Conservation (phyloP, 2,888 invertebrate species). For the Drosophila phalerata region DNA sequence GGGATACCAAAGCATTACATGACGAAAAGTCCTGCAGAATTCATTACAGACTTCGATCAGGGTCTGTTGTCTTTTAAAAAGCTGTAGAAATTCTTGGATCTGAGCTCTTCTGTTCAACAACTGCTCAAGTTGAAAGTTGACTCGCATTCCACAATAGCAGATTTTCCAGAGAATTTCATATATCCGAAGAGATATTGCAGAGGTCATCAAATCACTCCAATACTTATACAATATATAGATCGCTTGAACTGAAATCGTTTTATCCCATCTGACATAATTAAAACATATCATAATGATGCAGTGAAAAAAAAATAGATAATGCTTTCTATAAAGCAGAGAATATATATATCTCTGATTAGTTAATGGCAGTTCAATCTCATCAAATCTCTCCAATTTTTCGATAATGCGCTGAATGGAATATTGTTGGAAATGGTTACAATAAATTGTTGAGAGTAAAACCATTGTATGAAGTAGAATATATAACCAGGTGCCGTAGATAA, state of each 20-base stretch:
- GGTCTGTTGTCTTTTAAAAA: conserved; percentile 1
- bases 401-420: not conserved
- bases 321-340: not conserved
- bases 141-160: not conserved
- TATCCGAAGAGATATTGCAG: not conserved
- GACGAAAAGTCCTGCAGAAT: conserved; percentile 4
- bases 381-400: not conserved
- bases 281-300: not conserved
- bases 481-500: not conserved
- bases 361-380: not conserved
- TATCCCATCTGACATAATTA: no score
- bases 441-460: not conserved
- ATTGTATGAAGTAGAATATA: not conserved
- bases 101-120: not conserved
- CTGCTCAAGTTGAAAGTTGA: not conserved
- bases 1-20: conserved; percentile 9
- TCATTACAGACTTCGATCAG: not conserved
- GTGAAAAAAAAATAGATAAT: not conserved
- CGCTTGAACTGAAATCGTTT: no score
- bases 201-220: not conserved
- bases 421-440: not conserved
- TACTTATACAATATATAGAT: not conserved
- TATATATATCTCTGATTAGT: not conserved
- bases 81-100: not conserved
- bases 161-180: conserved; percentile 20